phyloP scores from a whole-genome alignment of 2,113 vertebrate species.

The Rhinoderma darwinii region DNA sequence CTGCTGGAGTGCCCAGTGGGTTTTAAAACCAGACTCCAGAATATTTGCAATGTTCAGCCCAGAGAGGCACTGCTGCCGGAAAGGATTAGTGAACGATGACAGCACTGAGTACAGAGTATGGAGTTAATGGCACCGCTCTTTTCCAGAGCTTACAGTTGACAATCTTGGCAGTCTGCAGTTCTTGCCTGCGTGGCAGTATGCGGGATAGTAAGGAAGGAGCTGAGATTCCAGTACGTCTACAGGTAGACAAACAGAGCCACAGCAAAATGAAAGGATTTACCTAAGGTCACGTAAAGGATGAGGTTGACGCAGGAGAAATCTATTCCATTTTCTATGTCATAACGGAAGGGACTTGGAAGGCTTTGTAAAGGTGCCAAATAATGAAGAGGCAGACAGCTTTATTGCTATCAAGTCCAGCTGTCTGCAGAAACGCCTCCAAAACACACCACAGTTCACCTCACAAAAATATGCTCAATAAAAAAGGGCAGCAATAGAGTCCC shows the following conservation, averaged over 20 bases:
- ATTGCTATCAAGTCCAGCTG: neutral
- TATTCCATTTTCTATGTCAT: neutral
- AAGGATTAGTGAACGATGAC: slow-evolving; percentile 35
- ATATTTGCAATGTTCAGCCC: neutral
- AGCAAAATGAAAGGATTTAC: neutral
- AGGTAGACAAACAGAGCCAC: slow-evolving; percentile 25
- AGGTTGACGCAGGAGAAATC: neutral
- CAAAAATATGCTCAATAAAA: neutral
- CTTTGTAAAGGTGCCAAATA: neutral
- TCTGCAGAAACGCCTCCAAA: neutral
- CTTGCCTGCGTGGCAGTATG: slow-evolving; percentile 49
- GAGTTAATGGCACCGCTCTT: neutral
- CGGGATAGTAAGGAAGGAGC: neutral
- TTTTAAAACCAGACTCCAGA: neutral
- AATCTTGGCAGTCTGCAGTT: slow-evolving; percentile 29
- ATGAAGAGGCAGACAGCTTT: neutral
- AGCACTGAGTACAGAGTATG: neutral
- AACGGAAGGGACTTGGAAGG: neutral
- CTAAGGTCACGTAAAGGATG: slow-evolving; percentile 19
- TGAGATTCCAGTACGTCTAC: neutral
- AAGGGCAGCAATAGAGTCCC: neutral
- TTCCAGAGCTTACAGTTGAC: slow-evolving; percentile 12
- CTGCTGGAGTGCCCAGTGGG: neutral
- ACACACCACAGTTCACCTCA: neutral
- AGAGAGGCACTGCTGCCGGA: neutral